Base-by-base conservation (phyloP, 2,113 vertebrate genomes). In the Hyla sarda region DNA sequence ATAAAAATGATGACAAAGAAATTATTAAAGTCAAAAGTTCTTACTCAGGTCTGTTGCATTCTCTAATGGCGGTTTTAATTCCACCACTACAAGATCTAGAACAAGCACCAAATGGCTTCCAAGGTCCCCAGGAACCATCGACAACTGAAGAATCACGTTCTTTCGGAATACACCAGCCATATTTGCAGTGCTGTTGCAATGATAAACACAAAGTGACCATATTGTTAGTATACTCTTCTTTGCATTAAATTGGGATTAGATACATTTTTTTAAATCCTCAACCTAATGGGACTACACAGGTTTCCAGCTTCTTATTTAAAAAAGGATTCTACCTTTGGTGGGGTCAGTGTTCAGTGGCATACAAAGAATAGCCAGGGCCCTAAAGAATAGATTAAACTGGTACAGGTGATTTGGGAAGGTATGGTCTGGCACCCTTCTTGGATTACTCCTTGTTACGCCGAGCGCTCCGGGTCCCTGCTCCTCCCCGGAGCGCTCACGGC, bases 41-140 rank as follows among this genome's bases (percentile, higher is more conserved):
- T 99, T 93, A 99, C 98, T 95, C 94, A 1, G 98, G 98, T 91
- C 94, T 90, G 96, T 98, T 97, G 95, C 98, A 99, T 88, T 99
- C 98, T 0, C 98, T 95, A 32, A 95, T 91, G 0, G 97, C 96
- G 0, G 95, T 97, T 93, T 97, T 99, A 92, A 99, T 98, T 86
- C 98, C 98, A 0, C 98, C 98, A 0, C 98, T 96, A 0, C 98
- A 99, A 0, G 97, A 97, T 85, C 98, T 94, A 0, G 98, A 99
- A 91, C 98, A 99, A 87, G 94, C 94, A 88, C 97, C 97, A 0
- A 99, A 99, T 25, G 95, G 97, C 90, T 96, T 99, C 98, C 98
- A 99, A 0, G 95, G 94, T 21, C 98, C 98, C 98, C 98, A 99
- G 0, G 97, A 95, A 72, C 98, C 98, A 0, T 99, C 97, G 19